Base-by-base conservation (phyloP, 2,113 vertebrate genomes). In the Planiliza haematocheilus region DNA sequence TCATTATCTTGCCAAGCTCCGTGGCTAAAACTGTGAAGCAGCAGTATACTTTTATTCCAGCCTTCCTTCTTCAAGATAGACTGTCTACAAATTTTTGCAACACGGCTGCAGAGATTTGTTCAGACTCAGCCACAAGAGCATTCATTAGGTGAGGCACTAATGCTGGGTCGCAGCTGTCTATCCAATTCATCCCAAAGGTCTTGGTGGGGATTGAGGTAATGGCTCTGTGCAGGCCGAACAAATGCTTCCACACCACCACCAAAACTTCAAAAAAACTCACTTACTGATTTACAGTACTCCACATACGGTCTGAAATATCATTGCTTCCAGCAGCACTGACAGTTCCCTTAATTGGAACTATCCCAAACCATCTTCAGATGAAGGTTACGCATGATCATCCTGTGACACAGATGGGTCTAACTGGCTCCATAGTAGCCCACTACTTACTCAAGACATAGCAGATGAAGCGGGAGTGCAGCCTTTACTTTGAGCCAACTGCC, bases 401-500 rank as follows among this genome's bases (percentile, higher is more conserved):
- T 20, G 17, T 48, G 41, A 55, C 20, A 49, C 56, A 69, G 63
- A 11, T 60, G 12, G 18, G 8, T 39, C 5, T 17, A 24, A 55
- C 30, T 17, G 17, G 14, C 34, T n/a, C 37, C 4, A n/a, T 64
- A n/a, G 39, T 18, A 17, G 20, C 20, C 17, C n/a, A 41, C 2
- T 14, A 20, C n/a, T 50, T 9, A 34, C n/a, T 57, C 16, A 48
- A 49, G 57, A 58, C 30, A 20, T 48, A 18, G 52, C 9, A 16
- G 36, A 73, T 63, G 14, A 63, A 42, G 38, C 21, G 61, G 8
- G 14, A 71, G 57, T 7, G 59, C 14, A 53, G 51, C 38, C 34
- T 63, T 79, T 71, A 67, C 67, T 17, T 45, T 42, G 39, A 24
- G 37, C 57, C 53, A 12, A 20, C 66, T 72, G 66, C 61, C 62